Evolutionary conservation across 2,888 invertebrate genomes (phyloP), one percentile per base, ranked within the genome.

Genomic region (Drosophila austrosaltans): DNA sequence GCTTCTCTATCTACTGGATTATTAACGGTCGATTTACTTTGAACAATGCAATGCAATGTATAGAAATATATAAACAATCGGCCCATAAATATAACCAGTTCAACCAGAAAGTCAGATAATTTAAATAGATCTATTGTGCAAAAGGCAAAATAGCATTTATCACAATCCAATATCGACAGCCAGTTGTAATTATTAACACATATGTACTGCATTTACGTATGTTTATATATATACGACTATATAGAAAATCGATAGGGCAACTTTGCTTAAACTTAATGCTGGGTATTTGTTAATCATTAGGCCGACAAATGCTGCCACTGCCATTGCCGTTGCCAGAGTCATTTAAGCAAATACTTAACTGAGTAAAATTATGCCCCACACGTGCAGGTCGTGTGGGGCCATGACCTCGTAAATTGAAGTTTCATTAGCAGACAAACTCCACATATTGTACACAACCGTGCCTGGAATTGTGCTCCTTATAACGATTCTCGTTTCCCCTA

Each of bases 381-480:
- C 89, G 83, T 89, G 87, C 84, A 64, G 79, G 82, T 69, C 89
- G 73, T 86, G 78, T 73, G 76, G 48, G 81, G 84, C 89, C 89
- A 87, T 87, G 87, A 89, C 83, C 89, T 83, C 83, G 83, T 83
- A 89, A 83, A 83, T 83, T 83, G 83, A 83, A 83, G 83, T 83
- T 83, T 83, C 89, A 83, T 83, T 83, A 83, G 84, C 75, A 69
- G 70, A 8, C 6, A 6, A 53, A 8, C 66, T 61, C 22, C 12
- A 39, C 30, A 10, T 2, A 30, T 32, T 39, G 53, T 39, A 8
- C 12, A 36, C 39, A 10, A 10, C 62, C 60, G 44, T 22, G 40
- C 22, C 42, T 22, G 57, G 22, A 22, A 5, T 32, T 36, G 22
- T 20, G 4, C 42, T 44, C 58, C 72, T 78, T 72, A 72, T 72